phyloP scores from a whole-genome alignment of 2,113 vertebrate species.

The Eclectus roratus region DNA sequence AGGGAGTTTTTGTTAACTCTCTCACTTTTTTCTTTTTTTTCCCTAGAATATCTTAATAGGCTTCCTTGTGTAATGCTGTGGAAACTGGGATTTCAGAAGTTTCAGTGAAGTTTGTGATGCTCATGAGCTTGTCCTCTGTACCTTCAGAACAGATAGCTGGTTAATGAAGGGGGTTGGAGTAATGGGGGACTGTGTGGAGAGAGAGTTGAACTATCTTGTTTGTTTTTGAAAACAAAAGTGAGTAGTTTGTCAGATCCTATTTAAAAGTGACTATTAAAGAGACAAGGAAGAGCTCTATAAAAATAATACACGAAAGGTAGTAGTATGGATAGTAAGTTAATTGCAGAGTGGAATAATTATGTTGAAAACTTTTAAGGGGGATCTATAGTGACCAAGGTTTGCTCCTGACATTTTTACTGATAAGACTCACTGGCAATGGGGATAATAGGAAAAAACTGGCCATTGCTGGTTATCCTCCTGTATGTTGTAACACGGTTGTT shows the following conservation, averaged over 20 bases:
- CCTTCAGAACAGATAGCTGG: background rate
- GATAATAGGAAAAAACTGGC: fast-evolving
- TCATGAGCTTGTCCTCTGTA: background rate
- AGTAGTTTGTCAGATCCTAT: background rate
- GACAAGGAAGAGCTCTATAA: background rate
- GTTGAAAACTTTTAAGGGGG: background rate
- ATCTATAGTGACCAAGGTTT: background rate
- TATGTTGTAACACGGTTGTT: background rate
- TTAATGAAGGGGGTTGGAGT: background rate
- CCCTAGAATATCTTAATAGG: background rate
- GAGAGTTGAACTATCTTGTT: background rate
- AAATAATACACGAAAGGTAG: background rate
- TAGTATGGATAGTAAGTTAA: background rate
- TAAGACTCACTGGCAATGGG: background rate
- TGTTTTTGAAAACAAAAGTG: background rate
- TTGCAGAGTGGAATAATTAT: background rate
- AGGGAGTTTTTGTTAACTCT: background rate
- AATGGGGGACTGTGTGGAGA: background rate
- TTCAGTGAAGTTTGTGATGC: background rate
- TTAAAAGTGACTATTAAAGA: background rate
- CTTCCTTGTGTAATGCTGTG: background rate
- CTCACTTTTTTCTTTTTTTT: background rate
- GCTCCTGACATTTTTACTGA: background rate
- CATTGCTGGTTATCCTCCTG: background rate
- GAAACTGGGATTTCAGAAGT: background rate